Percentiles rank a stretch among this genome's conserved stretches.
phyloP scores from a whole-genome alignment of 2,113 vertebrate species.

The Hucho hucho region DNA sequence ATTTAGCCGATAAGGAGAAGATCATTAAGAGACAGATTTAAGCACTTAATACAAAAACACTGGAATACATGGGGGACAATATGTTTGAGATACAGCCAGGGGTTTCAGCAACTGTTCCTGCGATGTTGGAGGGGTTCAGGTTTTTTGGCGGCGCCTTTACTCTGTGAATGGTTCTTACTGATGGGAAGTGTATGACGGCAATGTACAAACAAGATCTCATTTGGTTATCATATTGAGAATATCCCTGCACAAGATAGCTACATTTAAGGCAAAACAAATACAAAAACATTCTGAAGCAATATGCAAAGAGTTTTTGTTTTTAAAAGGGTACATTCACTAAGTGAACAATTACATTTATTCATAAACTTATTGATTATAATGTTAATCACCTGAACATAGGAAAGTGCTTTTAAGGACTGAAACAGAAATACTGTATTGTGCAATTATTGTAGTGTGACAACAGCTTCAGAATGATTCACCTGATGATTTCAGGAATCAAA shows the following conservation, averaged over 20 bases:
- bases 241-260: slow-evolving; percentile 65
- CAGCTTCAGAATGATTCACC: neutral
- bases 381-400: slow-evolving; percentile 52
- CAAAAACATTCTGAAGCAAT: slow-evolving; percentile 62
- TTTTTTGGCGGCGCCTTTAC: slow-evolving; percentile 22
- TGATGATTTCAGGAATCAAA: neutral
- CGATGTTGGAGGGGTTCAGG: slow-evolving; percentile 21
- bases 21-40: slow-evolving; percentile 53
- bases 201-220: slow-evolving; percentile 18
- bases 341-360: slow-evolving; percentile 58
- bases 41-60: slow-evolving; percentile 51
- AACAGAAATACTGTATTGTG: slow-evolving; percentile 29
- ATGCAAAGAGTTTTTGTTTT: slow-evolving; percentile 37
- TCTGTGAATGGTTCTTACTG: neutral
- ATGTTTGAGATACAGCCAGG: neutral
- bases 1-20: slow-evolving; percentile 45
- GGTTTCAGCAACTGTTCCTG: slow-evolving; percentile 30
- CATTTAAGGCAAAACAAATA: slow-evolving; percentile 76
- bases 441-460: slow-evolving; percentile 26
- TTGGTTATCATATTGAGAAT: slow-evolving; percentile 39
- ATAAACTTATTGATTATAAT: slow-evolving; percentile 52
- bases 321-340: slow-evolving; percentile 64
- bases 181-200: neutral
- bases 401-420: slow-evolving; percentile 43
- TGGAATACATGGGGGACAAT: slow-evolving; percentile 27